Base-by-base conservation (phyloP, 2,888 invertebrate species). In the Nephrotoma flavescens region DNA sequence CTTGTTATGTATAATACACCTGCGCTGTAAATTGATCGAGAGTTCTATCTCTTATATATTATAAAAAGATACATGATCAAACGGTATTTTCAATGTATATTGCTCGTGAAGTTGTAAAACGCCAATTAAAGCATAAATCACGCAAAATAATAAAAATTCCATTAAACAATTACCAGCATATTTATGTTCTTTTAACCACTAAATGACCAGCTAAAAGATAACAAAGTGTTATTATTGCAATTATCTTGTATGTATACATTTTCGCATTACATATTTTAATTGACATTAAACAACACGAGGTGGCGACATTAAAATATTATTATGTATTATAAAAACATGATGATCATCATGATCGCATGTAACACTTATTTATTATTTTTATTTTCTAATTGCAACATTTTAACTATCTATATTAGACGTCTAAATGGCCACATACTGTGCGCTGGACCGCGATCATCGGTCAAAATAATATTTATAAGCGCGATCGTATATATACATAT, bases 281-380 rank as follows among this genome's bases (percentile, higher is more conserved):
- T 84, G 84, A 15, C 84, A 84, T 84, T 15, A 84, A 84, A 84
- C 84, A 84, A 84, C 42, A 84, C 42, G 84, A 84, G 84, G 84
- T 84, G 84, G 42, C 42, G 84, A 84, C 42, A 42, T 42, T 15
- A 84, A 41, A 42, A 15, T 84, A 71, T 9, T 31, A 71, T 71
- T 31, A 52, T 12, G 31, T 71, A 31, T 71, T 71, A 71, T 71
- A 71, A 71, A 44, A 71, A 71, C 84, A 42, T 42, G n/a, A 84
- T 42, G 6, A 84, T 84, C 84, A 84, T 42, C 84, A 71, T 84
- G 83, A 84, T 42, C 84, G n/a, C 47, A 84, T 42, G 84, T 84
- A 84, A 84, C 84, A 84, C 84, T 84, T 31, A 31, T 84, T 84
- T 41, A 31, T 71, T 71, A 31, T 71, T 71, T 71, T 71, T 31